Percentiles rank a stretch among this genome's conserved stretches.
These are phyloP conservation scores for Syngnathus floridae DNA, from an alignment of 2,113 vertebrate species.

Conservation along the genomic window DNA sequence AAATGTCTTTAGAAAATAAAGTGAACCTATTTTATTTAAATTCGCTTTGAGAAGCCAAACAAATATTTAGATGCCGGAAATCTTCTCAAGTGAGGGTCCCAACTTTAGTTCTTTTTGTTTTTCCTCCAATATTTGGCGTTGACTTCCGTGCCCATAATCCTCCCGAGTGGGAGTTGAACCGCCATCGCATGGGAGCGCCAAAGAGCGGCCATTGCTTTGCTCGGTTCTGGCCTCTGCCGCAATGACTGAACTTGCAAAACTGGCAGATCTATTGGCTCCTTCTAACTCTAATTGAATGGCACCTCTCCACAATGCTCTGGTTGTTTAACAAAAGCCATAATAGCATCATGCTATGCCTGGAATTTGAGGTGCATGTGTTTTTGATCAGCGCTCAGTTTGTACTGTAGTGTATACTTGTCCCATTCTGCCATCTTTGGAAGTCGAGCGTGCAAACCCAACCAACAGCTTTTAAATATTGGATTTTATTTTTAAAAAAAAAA, in stretches of 20 bases:
- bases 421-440: slow-evolving; percentile 29
- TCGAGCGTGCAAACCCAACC: slow-evolving; percentile 23
- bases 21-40: slow-evolving; percentile 74
- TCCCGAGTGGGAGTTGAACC: slow-evolving; percentile 32
- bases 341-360: slow-evolving; percentile 40
- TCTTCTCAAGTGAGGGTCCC: slow-evolving; percentile 45
- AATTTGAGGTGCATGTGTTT: slow-evolving; percentile 59
- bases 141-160: slow-evolving; percentile 50
- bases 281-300: background rate
- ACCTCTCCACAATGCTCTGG: background rate
- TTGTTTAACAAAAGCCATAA: slow-evolving; percentile 38
- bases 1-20: slow-evolving; percentile 78
- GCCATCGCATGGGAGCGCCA: background rate
- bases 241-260: too few relatives aligned
- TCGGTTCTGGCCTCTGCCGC: too few relatives aligned
- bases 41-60: slow-evolving; percentile 66
- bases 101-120: slow-evolving; percentile 51
- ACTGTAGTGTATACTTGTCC: slow-evolving; percentile 28
- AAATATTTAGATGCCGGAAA: slow-evolving; percentile 68
- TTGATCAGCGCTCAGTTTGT: slow-evolving; percentile 36
- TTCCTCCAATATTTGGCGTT: slow-evolving; percentile 26
- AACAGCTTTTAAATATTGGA: slow-evolving; percentile 28
- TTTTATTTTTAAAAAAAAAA: slow-evolving; percentile 24
- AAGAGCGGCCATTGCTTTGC: background rate
- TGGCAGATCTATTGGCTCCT: background rate